A percentile compares a stretch with the other conserved stretches of the same genome.
Evolutionary conservation across 2,113 vertebrate species (phyloP).

Genomic region (Callopanchax toddi): DNA sequence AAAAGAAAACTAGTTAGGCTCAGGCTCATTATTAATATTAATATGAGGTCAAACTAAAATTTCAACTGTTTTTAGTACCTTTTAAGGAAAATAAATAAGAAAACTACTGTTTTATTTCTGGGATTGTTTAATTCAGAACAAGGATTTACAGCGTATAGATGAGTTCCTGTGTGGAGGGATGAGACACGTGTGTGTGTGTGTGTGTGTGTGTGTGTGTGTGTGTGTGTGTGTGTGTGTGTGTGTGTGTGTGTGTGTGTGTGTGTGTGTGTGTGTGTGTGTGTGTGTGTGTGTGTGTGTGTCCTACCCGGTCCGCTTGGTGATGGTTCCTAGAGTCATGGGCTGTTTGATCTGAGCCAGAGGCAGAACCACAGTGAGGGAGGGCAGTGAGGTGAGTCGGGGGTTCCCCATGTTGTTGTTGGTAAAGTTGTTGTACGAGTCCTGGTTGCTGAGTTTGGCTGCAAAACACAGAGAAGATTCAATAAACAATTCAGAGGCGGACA

Average conservation of each 20-base stretch:
- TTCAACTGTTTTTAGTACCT: too few relatives aligned
- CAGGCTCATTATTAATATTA: too few relatives aligned
- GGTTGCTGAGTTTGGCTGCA: constrained; percentile 87
- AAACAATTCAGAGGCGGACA: neutral
- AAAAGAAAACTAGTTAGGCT: too few relatives aligned
- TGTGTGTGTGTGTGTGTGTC: constrained; percentile 37
- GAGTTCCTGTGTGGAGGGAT: constrained; percentile 3
- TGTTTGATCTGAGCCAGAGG: constrained; percentile 98
- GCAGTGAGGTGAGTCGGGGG: constrained; percentile 90
- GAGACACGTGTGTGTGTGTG: too few relatives aligned
- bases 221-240: too few relatives aligned
- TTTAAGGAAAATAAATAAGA: too few relatives aligned
- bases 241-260: too few relatives aligned
- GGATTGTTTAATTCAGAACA: too few relatives aligned
- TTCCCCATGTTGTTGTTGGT: constrained; percentile 96
- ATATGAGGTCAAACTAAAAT: too few relatives aligned
- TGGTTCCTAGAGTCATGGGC: constrained; percentile 95
- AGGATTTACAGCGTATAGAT: too few relatives aligned
- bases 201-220: too few relatives aligned
- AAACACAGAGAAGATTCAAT: constrained; percentile 13
- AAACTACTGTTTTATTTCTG: too few relatives aligned
- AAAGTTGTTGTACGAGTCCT: constrained; percentile 96
- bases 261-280: neutral
- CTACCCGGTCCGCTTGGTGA: constrained; percentile 97
- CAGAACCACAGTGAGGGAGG: constrained; percentile 89